A percentile compares a stretch with the other conserved stretches of the same genome.
phyloP scores from a whole-genome alignment of 1,140 invertebrate genomes.

The Drosophila micromelanica region DNA sequence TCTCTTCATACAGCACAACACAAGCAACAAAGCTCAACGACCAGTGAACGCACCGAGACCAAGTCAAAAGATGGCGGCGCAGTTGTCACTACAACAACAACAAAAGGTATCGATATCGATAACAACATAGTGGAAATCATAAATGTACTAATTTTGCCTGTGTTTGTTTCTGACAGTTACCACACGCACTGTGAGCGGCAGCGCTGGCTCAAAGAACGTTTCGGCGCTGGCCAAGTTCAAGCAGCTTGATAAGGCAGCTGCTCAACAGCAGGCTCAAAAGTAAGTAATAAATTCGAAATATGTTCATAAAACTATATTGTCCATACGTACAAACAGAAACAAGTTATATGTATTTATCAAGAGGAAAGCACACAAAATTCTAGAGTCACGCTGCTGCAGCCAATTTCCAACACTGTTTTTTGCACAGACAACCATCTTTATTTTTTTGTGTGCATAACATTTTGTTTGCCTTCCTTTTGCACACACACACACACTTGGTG shows the following conservation, averaged over 20 bases:
- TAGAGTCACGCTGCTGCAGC: not conserved
- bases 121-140: conserved; percentile 2
- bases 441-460: not conserved
- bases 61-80: conserved; percentile 83
- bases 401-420: not conserved
- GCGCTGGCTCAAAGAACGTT: conserved; percentile 88
- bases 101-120: conserved; percentile 65
- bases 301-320: not conserved
- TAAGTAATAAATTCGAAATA: conserved; percentile 84
- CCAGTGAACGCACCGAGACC: conserved; percentile 80
- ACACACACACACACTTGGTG: conserved; percentile 34
- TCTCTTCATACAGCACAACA: conserved; percentile 78
- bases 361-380: conserved; percentile 7
- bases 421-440: too few species aligned
- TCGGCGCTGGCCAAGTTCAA: conserved; percentile 95
- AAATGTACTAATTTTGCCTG: conserved; percentile 31
- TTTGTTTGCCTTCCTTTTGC: conserved; percentile 31
- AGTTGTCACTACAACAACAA: conserved; percentile 83
- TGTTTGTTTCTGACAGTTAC: conserved; percentile 86
- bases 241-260: conserved; percentile 92
- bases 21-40: conserved; percentile 77
- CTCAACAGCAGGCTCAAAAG: conserved; percentile 89
- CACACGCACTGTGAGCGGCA: conserved; percentile 86
- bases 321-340: conserved; percentile 1
- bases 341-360: conserved; percentile 7